Evolutionary conservation across 1,140 invertebrate species (phyloP).

Genomic region (Scaptomyza hsui): DNA sequence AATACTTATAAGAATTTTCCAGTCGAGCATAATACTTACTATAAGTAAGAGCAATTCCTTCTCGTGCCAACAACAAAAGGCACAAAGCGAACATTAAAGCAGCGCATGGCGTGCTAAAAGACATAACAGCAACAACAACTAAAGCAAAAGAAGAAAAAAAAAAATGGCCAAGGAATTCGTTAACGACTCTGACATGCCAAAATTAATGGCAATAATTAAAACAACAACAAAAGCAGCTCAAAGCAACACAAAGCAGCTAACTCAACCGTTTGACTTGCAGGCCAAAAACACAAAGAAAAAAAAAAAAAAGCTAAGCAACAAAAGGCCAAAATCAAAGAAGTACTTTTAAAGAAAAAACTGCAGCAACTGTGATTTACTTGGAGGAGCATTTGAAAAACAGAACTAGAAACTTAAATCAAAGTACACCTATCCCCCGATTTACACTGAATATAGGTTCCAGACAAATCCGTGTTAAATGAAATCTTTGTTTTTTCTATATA

Average conservation of each 20-base stretch:
- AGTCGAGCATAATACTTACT: slow-evolving; percentile 10
- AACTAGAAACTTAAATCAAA: too few relatives aligned
- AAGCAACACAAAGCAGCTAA: slow-evolving; percentile 5
- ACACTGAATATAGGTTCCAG: too few relatives aligned
- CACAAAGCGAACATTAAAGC: slow-evolving; percentile 42
- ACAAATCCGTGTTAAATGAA: too few relatives aligned
- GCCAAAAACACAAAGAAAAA: neutral
- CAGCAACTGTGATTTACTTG: neutral
- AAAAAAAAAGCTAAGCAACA: too few relatives aligned
- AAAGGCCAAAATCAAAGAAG: slow-evolving; percentile 9
- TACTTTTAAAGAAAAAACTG: slow-evolving; percentile 3
- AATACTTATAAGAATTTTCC: slow-evolving; percentile 16
- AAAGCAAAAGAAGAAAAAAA: slow-evolving; percentile 18
- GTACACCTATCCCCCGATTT: too few relatives aligned
- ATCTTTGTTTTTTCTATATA: too few relatives aligned
- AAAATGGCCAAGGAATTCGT: slow-evolving; percentile 78
- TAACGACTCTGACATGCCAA: slow-evolving; percentile 83
- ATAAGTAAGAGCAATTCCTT: slow-evolving; percentile 15
- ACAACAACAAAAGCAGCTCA: slow-evolving; percentile 61
- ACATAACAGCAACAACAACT: slow-evolving; percentile 29
- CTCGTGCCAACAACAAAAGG: slow-evolving; percentile 16
- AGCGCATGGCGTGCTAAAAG: slow-evolving; percentile 65
- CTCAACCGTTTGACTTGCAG: slow-evolving; percentile 12
- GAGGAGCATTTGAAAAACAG: neutral
- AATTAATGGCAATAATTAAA: slow-evolving; percentile 84